Evolutionary conservation across 2,797 vertebrate genomes (phyloP), one percentile per base, ranked within the genome.

Genomic region (Odontamblyopus rebecca): DNA sequence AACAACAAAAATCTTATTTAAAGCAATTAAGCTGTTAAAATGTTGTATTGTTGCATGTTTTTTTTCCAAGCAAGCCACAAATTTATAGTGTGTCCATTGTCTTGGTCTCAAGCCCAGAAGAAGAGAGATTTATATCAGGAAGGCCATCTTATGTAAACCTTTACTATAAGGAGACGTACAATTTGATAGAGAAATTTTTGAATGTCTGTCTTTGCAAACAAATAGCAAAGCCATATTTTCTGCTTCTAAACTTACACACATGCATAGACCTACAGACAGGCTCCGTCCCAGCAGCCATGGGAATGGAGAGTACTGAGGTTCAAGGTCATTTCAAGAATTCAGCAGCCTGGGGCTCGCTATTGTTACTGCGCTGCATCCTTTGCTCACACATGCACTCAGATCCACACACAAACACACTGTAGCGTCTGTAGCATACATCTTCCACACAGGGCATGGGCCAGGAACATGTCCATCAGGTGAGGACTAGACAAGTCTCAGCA

Each of bases 321-420:
- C 94, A 95, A 95, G 93, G 94, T 94, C 80, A 88, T 88, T 92
- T 90, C 90, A 94, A 96, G 94, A 92, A 94, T 94, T 94, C 91
- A 93, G 91, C 92, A 93, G 90, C 94, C 92, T 77, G 61, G 85
- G 88, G 93, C 92, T 92, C 88, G 94, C 90, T 89, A 93, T 94
- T 96, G 94, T 95, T 92, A 78, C 69, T 78, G 81, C 79, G 82
- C 80, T 71, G 50, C 83, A 85, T 87, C 85, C 79, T 83, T 81
- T 81, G 80, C 85, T 82, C 79, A 71, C 83, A 84, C 79, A 88
- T 76, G 78, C 85, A 78, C 78, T 79, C 67, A 68, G 57, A 81
- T 65, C 56, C 68, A 73, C 61, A 35, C 67, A 75, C 72, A 71
- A 74, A 81, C 79, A 84, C 67, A 86, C 72, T 77, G 78, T 75